Evolutionary conservation across 2,888 invertebrate genomes (phyloP), one percentile per base, ranked within the genome.

Genomic region (Thymelicus sylvestris): DNA sequence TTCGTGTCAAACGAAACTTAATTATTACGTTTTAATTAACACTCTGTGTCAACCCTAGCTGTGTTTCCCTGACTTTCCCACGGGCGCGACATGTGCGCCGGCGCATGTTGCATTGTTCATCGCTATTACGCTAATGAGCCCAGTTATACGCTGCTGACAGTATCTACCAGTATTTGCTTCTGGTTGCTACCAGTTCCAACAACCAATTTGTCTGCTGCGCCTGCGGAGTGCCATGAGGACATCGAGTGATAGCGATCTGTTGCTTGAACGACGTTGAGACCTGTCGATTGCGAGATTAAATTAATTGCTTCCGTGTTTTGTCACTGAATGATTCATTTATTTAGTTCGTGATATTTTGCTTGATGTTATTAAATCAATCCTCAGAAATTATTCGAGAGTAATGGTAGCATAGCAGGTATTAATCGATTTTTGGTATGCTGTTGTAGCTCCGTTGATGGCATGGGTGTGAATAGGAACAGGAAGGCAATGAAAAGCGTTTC

Each of bases 11-110:
- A 12, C 44, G 44, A 12, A 8, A 44, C 44, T 4, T 19, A 19
- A 52, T 15, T 15, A 19, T 7, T 31, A 52, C 15, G 19, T 19
- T 7, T 52, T 55, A 7, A 7, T 24, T 8, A 52, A 24, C 19
- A 19, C 15, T 24, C 24, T 12, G 13, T 24, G 61, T 3, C 68
- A 68, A 19, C 68, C 68, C 68, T 67, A 67, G 47, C 71, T 70
- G 59, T 70, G 59, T 47, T 75, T 31, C 31, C 31, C 3, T 61
- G 64, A 69, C 61, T 69, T 83, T 85, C 85, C 85, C 85, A 85
- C 85, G 85, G 71, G 77, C 73, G 75, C 76, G 82, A 80, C 85
- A 85, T 82, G 80, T 85, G 81, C 79, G 75, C 78, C 47, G 55
- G 73, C 74, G 73, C 77, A 72, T 70, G 76, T 68, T 76, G 78